Base-by-base conservation (phyloP, 2,888 invertebrate species). In the Tetragnatha montana region DNA sequence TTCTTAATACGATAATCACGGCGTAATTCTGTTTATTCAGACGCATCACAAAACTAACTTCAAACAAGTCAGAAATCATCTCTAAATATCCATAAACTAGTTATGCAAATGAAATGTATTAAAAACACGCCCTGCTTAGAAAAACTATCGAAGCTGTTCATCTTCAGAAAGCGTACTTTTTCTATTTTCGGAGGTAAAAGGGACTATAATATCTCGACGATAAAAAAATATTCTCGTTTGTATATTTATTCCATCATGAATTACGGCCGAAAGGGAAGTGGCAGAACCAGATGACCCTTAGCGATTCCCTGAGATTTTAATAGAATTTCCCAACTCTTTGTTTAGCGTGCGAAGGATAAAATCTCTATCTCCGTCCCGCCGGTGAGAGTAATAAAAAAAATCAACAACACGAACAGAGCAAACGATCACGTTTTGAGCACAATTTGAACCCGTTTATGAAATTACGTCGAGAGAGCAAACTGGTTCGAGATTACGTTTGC, bases 371-470 rank as follows among this genome's bases (percentile, higher is more conserved):
- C 21, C 73, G 17, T 49, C n/a, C n/a, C n/a, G n/a, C n/a, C 19
- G 12, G 35, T 21, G 21, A 73, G 75, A 35, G 47, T 47, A 49
- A n/a, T 10, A 75, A 75, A 49, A 6, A 49, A 75, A 75, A 49
- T 75, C n/a, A n/a, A n/a, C 12, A 60, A 60, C 60, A 60, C 10
- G 60, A 17, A 60, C 10, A 73, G 73, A 35, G 4, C 35, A 35
- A 35, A 35, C 35, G 75, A 75, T 75, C 75, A 47, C 75, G 49
- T 75, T 75, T 75, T 49, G 50, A 14, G n/a, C 47, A 73, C 49
- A 35, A 75, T 47, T 75, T 75, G 35, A 49, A 75, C 47, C 75
- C 75, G 49, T 75, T 75, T 75, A 73, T 47, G 75, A 75, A 47
- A 75, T 75, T 75, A 75, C 49, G 35, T 49, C n/a, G 49, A 22